A percentile compares a stretch with the other conserved stretches of the same genome.
Evolutionary conservation across 2,113 vertebrate genomes (phyloP).

Genomic region (Thalassarche chlororhynchos): DNA sequence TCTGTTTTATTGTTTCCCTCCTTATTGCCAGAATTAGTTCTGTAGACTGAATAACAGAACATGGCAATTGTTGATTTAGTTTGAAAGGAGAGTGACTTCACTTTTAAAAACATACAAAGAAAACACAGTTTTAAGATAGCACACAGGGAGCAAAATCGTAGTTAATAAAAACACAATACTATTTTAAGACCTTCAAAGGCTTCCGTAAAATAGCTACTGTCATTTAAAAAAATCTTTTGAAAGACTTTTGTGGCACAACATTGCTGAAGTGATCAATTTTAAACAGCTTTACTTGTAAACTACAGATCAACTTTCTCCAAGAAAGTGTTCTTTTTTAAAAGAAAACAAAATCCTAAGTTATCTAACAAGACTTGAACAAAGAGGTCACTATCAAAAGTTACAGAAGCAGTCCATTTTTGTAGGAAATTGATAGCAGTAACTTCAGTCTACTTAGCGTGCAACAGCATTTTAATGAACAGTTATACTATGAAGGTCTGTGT

Average conservation of each 20-base stretch:
- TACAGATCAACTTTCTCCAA: slow-evolving; percentile 10
- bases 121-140: neutral
- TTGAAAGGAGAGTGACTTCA: neutral
- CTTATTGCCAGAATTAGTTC: neutral
- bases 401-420: slow-evolving; percentile 13
- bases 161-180: slow-evolving; percentile 45
- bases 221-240: slow-evolving; percentile 35
- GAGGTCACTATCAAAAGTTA: slow-evolving; percentile 11
- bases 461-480: slow-evolving; percentile 36
- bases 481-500: neutral
- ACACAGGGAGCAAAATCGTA: neutral
- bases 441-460: slow-evolving; percentile 6
- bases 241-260: neutral
- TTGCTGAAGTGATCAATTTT: slow-evolving; percentile 22
- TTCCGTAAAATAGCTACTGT: slow-evolving; percentile 29
- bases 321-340: neutral
- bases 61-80: neutral
- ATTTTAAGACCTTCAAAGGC: slow-evolving; percentile 34
- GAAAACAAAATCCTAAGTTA: neutral
- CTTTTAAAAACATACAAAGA: neutral
- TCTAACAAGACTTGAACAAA: slow-evolving; percentile 8
- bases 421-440: slow-evolving; percentile 31
- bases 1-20: neutral
- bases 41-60: neutral
- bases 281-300: slow-evolving; percentile 16